phyloP scores from a whole-genome alignment of 2,888 invertebrate species.

The Acanthacorydalis orientalis region DNA sequence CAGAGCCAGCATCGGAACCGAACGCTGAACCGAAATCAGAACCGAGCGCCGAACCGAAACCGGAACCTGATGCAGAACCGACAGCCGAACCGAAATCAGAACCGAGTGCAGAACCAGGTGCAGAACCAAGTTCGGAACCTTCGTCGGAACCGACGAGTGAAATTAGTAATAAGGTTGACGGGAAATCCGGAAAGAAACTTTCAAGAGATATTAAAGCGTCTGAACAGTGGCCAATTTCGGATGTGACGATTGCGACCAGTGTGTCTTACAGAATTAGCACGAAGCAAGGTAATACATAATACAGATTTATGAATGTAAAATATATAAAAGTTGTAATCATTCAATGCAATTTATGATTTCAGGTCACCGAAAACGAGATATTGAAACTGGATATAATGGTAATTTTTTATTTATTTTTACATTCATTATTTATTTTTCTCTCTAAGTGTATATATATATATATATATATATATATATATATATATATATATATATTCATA shows the following conservation, averaged over 20 bases:
- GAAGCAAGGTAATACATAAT: slow-evolving; percentile 27
- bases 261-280: slow-evolving; percentile 63
- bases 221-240: slow-evolving; percentile 16
- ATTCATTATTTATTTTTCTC: too few relatives aligned
- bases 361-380: slow-evolving; percentile 12
- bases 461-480: too few relatives aligned
- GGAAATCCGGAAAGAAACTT: slow-evolving; percentile 19
- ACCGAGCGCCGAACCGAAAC: slow-evolving; percentile 23
- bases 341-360: slow-evolving; percentile 5
- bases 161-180: slow-evolving; percentile 13
- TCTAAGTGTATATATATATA: too few relatives aligned
- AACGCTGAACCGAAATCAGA: slow-evolving; percentile 24
- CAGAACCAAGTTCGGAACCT: slow-evolving; percentile 20
- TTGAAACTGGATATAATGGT: slow-evolving; percentile 9
- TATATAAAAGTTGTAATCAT: not conserved
- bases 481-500: too few relatives aligned
- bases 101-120: slow-evolving; percentile 18
- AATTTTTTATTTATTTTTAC: too few relatives aligned
- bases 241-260: slow-evolving; percentile 61
- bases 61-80: slow-evolving; percentile 20
- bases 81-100: slow-evolving; percentile 19
- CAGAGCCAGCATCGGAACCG: slow-evolving; percentile 14
- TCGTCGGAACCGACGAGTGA: slow-evolving; percentile 16
- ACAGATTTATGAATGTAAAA: too few relatives aligned
- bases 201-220: slow-evolving; percentile 10